phyloP scores from a whole-genome alignment of 1,140 invertebrate species.

The Bombus confusus region DNA sequence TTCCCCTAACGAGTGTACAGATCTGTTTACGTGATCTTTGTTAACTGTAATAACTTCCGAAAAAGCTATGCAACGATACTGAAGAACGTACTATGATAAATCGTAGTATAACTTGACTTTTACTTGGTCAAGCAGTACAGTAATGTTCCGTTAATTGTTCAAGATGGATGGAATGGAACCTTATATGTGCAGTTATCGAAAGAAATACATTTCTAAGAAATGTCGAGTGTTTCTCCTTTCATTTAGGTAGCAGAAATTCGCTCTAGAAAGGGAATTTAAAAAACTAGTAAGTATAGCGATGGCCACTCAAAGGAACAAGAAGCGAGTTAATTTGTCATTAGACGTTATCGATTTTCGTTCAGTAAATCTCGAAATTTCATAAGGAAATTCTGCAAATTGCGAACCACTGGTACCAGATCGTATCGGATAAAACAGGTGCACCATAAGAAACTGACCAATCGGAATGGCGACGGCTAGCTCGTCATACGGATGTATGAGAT shows the following conservation, averaged over 20 bases:
- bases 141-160: neutral
- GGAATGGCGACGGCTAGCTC: conserved; percentile 11
- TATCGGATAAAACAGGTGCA: conserved; percentile 52
- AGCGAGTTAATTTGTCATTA: too few species aligned
- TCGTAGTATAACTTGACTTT: neutral
- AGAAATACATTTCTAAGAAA: neutral
- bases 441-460: conserved; percentile 60
- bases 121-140: neutral
- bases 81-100: neutral
- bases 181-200: neutral
- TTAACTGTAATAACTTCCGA: neutral
- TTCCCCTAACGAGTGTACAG: too few species aligned
- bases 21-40: neutral
- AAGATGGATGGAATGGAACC: too few species aligned
- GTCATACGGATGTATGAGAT: neutral
- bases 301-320: neutral
- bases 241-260: neutral
- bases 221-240: neutral
- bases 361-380: neutral
- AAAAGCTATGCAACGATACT: too few species aligned
- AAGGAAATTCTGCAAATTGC: neutral
- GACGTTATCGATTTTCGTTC: too few species aligned
- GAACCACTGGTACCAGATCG: neutral
- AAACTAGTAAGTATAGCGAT: neutral
- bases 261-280: neutral